phyloP scores from a whole-genome alignment of 2,888 invertebrate species.

The Drosophila colorata region DNA sequence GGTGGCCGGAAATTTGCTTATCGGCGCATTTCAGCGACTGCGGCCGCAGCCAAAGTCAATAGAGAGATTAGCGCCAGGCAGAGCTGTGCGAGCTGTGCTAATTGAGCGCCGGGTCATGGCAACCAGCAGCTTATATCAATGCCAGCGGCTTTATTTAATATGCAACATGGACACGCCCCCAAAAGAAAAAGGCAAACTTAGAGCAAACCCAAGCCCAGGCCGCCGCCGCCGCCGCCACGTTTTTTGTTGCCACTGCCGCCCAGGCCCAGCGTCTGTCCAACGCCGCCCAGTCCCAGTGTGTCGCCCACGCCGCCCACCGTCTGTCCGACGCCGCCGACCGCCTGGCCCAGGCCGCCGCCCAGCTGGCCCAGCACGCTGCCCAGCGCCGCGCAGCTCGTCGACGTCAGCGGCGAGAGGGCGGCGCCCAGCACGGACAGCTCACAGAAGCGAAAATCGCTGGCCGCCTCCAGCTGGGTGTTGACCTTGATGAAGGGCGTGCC shows the following conservation, averaged over 20 bases:
- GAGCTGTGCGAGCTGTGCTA: constrained; percentile 60
- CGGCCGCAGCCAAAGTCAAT: constrained; percentile 64
- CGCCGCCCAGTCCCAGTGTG: constrained; percentile 39
- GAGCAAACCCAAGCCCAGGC: constrained; percentile 62
- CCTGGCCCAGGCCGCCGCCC: constrained; percentile 56
- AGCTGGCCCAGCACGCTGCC: constrained; percentile 69
- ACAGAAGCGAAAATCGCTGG: constrained; percentile 85
- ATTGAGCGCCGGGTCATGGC: constrained; percentile 75
- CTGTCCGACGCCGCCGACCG: constrained; percentile 60
- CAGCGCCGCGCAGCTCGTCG: constrained; percentile 80
- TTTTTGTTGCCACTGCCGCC: constrained; percentile 17
- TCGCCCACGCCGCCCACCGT: constrained; percentile 54
- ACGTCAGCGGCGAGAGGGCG: constrained; percentile 73
- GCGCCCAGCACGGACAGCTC: constrained; percentile 83
- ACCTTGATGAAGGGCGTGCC: constrained; percentile 87
- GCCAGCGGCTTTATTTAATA: constrained; percentile 56
- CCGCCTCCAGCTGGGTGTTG: constrained; percentile 85
- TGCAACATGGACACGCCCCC: constrained; percentile 25
- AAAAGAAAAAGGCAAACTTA: constrained; percentile 25
- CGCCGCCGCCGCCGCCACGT: constrained; percentile 17
- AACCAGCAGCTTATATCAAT: constrained; percentile 72
- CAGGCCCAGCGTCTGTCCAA: constrained; percentile 40
- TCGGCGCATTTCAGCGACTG: constrained; percentile 69
- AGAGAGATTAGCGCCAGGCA: constrained; percentile 73
- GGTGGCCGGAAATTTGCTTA: constrained; percentile 78